These are phyloP conservation scores for Cydia fagiglandana DNA, from an alignment of 1,140 invertebrate species.

Conservation along the genomic window DNA sequence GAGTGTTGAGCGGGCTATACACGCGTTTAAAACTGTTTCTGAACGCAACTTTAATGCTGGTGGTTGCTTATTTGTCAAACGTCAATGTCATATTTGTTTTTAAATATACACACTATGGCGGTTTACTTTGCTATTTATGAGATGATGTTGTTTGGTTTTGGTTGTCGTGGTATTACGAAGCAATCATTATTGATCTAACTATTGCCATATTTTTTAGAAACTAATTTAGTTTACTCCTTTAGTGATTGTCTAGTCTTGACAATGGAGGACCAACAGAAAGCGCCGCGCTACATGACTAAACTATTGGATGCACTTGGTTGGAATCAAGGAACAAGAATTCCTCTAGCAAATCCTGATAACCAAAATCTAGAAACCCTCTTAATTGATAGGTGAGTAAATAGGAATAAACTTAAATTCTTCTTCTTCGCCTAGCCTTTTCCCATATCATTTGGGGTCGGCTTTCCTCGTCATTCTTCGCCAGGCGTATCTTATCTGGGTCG, in stretches of 20 bases:
- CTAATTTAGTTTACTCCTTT: constrained; percentile 33
- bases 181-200: constrained; percentile 25
- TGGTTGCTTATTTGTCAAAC: background rate
- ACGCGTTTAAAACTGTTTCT: too few species aligned
- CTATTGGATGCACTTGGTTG: constrained; percentile 85
- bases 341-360: constrained; percentile 86
- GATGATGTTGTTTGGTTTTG: constrained; percentile 3
- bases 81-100: constrained; percentile 1
- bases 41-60: too few species aligned
- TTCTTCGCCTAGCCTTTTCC: too few species aligned
- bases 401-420: background rate
- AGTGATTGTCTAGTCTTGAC: constrained; percentile 31
- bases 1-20: too few species aligned
- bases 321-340: constrained; percentile 85
- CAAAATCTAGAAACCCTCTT: constrained; percentile 80
- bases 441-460: too few species aligned
- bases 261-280: constrained; percentile 51
- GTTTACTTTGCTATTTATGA: background rate
- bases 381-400: constrained; percentile 57
- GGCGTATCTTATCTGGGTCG: too few species aligned
- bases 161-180: constrained; percentile 16
- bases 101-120: background rate
- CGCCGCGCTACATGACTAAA: constrained; percentile 78
- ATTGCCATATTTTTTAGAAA: constrained; percentile 34
- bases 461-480: too few species aligned